Base-by-base conservation (phyloP, 1,140 invertebrate genomes). In the Helicorthomorpha holstii region DNA sequence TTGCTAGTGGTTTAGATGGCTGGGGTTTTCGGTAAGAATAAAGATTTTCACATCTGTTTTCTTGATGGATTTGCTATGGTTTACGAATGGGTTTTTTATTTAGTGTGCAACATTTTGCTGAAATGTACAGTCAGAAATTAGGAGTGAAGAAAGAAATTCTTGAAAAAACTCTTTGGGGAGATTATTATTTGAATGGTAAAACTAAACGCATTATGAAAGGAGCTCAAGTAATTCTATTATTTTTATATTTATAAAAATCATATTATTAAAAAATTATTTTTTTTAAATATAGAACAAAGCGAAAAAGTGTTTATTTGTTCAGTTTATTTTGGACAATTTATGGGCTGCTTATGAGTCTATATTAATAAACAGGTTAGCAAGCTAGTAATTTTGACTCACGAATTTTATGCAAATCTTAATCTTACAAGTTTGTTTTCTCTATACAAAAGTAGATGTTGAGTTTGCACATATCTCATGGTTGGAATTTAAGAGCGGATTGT, bases 291-390 rank as follows among this genome's bases (percentile, higher is more conserved):
- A 59, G 68, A 58, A 82, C 59, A 95, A 92, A 65, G 87, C 83
- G 0, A 98, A 98, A 65, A 91, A 90, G 60, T 88, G 94, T 0
- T 68, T 99, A 54, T 98, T 98, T 72, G 91, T 96, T 12, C 88
- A 96, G 67, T 74, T 98, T 46, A 81, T 97, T 49, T 68, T 99
- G 48, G 90, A 98, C 59, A 96, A 94, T 58, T 74, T 99, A 29
- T 95, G 92, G 84, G 73, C 79, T 54, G 66, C 97, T 29, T 96
- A 98, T 67, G 85, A 95, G 50, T 83, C 79, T 3, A 74, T 92
- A 52, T 71, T 76, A 27, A 61, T 81, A 45, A 68, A 81, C 56
- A 84, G 59, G 69, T 69, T 56, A 58, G 46, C 54, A n/a, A 25
- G 25, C n/a, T n/a, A n/a, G n/a, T n/a, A n/a, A n/a, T n/a, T n/a